phyloP scores from a whole-genome alignment of 2,113 vertebrate species.

The Gila orcuttii region DNA sequence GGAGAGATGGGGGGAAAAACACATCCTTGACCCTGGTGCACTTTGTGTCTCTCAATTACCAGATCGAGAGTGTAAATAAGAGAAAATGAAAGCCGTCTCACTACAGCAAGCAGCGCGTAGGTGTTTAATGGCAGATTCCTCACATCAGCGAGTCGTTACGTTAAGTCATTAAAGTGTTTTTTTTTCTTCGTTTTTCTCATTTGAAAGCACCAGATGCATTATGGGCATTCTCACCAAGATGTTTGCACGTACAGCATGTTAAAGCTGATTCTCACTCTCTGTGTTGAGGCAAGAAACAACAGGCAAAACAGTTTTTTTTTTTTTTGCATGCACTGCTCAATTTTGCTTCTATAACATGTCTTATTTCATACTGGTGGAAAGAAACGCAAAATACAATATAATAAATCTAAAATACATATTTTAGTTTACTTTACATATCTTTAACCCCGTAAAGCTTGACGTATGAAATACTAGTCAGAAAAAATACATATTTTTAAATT shows the following conservation, averaged over 20 bases:
- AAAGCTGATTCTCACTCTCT: no score
- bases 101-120: conserved; percentile 18
- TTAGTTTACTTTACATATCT: no score
- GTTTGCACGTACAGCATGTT: background rate
- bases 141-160: conserved; percentile 22
- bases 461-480: no score
- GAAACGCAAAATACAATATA: no score
- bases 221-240: background rate
- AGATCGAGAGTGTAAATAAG: conserved; percentile 26
- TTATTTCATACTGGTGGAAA: no score
- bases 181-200: background rate
- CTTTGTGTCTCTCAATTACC: conserved; percentile 46
- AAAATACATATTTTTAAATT: no score
- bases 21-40: conserved; percentile 28
- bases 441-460: no score
- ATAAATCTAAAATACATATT: no score
- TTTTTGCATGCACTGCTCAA: no score
- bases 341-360: no score
- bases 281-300: no score
- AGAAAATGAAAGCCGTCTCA: background rate
- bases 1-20: background rate
- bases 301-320: no score
- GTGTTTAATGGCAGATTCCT: conserved; percentile 28
- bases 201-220: conserved; percentile 24
- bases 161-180: background rate